Evolutionary conservation across 1,140 invertebrate species (phyloP), one percentile per base, ranked within the genome.

Genomic region (Chrysopa pallens): DNA sequence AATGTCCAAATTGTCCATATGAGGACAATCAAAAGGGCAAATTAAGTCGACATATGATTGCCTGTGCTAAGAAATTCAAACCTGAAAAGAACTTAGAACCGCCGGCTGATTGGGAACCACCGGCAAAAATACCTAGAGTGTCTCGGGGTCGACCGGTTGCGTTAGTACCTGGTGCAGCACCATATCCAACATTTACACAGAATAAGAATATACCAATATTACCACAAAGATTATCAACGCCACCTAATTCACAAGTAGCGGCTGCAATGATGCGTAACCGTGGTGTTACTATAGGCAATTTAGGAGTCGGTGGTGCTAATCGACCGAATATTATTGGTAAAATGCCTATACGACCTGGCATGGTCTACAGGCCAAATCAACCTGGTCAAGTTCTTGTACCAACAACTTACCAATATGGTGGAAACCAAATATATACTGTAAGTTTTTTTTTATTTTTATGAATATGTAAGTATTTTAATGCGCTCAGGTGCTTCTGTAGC

Each of bases 11-110:
- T 54, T 96, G 92, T 69, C 81, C 86, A 1, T 95, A 92, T 55
- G 91, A 95, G 59, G 87, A 92, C 52, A 91, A 90, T 56, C 83
- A 86, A 43, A 94, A 93, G 61, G 82, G 84, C n/a, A 92, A 93
- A 65, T 62, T 94, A 40, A 86, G 80, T 0, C 69, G 88, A 12
- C 92, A 95, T 67, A 70, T 84, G 45, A 69, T 83, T n/a, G 78
- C 86, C 4, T 96, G 92, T 64, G 70, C 76, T 12, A 91, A 91
- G 61, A 88, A 89, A 59, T 94, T 92, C 61, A 78, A 85, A 58
- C 78, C 84, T 0, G 86, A 90, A 42, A 65, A 76, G 27, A 92
- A 92, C 54, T 53, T 90, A 46, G 77, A 82, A 47, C 87, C 89
- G 6, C 75, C 84, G 1, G 61, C 76, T 7, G 87, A 92, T 55